Base-by-base conservation (phyloP, 2,888 invertebrate species). In the Congeria kusceri region DNA sequence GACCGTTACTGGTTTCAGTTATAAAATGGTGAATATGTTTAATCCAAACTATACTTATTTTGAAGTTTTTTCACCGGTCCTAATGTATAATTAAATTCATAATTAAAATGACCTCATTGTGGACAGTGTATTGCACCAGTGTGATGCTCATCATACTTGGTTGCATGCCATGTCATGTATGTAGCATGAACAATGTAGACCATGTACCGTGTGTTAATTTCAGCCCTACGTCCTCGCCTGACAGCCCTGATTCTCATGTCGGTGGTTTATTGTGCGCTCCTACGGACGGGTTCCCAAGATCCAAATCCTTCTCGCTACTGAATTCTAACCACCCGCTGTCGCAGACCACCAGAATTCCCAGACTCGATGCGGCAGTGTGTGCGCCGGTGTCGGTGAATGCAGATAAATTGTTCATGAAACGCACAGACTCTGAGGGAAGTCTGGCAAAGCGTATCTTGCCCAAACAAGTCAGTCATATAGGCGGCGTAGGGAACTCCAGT, bases 141-240 rank as follows among this genome's bases (percentile, higher is more conserved):
- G 11, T 39, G 39, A 39, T 39, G 39, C 15, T 39, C 9, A 1
- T 15, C 39, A 39, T 39, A 39, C 39, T 15, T 13, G 15, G 39
- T 39, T 39, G 39, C 39, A 39, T 39, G 39, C 9, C 9, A 39
- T 39, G 9, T 39, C n/a, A n/a, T 39, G 39, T 39, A 39, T 39
- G 39, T 9, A 13, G 39, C 39, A 39, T 39, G 39, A 39, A 11
- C 39, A 5, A 39, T 39, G 9, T 39, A 39, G 39, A 39, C 39
- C 9, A 15, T 5, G 39, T 39, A 39, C 39, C 39, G 20, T 56
- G n/a, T 56, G 58, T 9, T 57, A 29, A n/a, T 74, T 81, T 39
- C 69, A 84, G 86, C 63, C 83, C 80, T 0, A 70, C 59, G 5
- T 77, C 73, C 39, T 74, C 79, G 47, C 78, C 81, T 49, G 84